Base-by-base conservation (phyloP, 1,140 invertebrate species). In the Hypsibius dujardini region DNA sequence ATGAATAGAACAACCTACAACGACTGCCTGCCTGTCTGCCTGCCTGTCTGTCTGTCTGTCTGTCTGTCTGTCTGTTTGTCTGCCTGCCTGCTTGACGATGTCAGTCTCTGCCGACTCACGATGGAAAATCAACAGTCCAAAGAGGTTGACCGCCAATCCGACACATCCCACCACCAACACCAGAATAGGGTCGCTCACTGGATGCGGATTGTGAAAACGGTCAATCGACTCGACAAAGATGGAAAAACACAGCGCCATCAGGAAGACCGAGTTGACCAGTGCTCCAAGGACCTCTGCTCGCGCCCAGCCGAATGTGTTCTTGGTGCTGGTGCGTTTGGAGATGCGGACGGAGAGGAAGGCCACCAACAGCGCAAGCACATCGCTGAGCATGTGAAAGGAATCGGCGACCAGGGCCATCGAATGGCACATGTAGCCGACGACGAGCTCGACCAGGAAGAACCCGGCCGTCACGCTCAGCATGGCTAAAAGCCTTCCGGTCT, bases 151-250 rank as follows among this genome's bases (percentile, higher is more conserved):
- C 12, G 78, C 56, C 1, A 84, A 75, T 14, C 83, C 83, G 62
- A 78, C 74, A n/a, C 74, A 73, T 1, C 83, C 83, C 71, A 85
- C 83, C 70, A 80, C 77, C 0, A 84, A 75, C 46, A 84, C 74
- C 47, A 83, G 72, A 15, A 79, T 74, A 15, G 82, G 80, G 70
- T 82, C 75, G 69, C 82, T 77, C 74, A 98, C 92, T 79, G 92
- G 86, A 47, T 87, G 83, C 76, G 92, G 87, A 71, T 90, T 71
- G 71, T 46, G 46, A 73, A 81, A 72, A 15, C 80, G 74, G 73
- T 81, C 76, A n/a, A 82, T 71, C 2, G 82, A 78, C 75, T 84
- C 83, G 1, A 84, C 79, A 72, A 83, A 73, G 72, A 84, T 84
- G 14, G 82, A 82, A 74, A 84, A 83, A 74, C 83, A 84, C 1